phyloP scores from a whole-genome alignment of 2,888 invertebrate genomes.

The Drosophila demipolita region DNA sequence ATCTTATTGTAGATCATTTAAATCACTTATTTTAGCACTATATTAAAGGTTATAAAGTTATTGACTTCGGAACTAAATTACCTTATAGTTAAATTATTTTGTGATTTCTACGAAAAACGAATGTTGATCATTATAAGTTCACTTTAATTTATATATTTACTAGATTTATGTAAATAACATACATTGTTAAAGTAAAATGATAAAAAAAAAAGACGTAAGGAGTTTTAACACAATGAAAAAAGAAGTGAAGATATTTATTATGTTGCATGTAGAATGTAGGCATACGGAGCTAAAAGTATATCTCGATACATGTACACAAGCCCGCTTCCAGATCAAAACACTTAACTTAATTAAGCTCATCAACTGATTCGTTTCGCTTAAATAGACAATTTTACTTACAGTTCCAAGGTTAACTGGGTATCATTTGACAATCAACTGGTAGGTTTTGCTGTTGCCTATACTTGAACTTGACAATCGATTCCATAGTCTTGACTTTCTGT shows the following conservation, averaged over 20 bases:
- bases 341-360: conserved; percentile 18
- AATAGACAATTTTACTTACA: conserved; percentile 61
- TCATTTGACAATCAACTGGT: conserved; percentile 17
- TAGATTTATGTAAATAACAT: neutral
- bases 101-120: too few relatives aligned
- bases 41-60: neutral
- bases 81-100: neutral
- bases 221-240: conserved; percentile 19
- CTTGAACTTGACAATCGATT: conserved; percentile 52
- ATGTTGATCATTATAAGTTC: too few relatives aligned
- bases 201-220: neutral
- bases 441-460: conserved; percentile 50
- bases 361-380: conserved; percentile 50
- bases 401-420: conserved; percentile 62
- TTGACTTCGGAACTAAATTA: neutral
- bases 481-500: conserved; percentile 8
- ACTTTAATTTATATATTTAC: neutral
- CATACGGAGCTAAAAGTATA: conserved; percentile 28
- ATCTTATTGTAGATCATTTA: neutral
- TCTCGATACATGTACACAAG: neutral
- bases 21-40: neutral
- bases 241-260: neutral
- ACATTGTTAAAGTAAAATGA: neutral
- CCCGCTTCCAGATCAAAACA: conserved; percentile 40
- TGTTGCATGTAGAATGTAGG: neutral